These are phyloP conservation scores for Huso huso DNA, from an alignment of 2,797 vertebrate genomes.

Conservation along the genomic window DNA sequence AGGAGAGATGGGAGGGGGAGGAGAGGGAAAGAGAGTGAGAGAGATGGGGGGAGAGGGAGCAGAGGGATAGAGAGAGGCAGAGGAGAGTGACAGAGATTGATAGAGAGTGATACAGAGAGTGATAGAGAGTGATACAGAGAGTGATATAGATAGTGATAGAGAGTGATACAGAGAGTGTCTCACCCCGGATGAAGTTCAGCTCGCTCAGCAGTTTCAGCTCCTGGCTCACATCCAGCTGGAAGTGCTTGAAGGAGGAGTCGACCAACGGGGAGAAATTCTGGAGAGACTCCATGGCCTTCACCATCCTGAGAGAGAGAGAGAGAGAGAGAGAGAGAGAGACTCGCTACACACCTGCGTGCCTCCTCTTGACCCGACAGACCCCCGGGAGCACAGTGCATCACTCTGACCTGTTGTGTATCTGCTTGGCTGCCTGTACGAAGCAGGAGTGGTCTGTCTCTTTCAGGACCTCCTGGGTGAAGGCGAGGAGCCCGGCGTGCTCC, in stretches of 20 bases:
- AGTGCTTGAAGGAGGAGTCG: constrained; percentile 79
- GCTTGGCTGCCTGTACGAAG: constrained; percentile 86
- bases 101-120: too few relatives aligned
- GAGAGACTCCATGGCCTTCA: constrained; percentile 77
- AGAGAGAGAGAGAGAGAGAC: background rate
- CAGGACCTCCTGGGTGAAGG: constrained; percentile 86
- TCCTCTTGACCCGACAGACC: background rate
- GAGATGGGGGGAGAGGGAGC: too few relatives aligned
- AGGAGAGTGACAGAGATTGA: too few relatives aligned
- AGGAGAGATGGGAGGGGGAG: too few relatives aligned
- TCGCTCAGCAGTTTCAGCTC: constrained; percentile 75
- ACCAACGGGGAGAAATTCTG: constrained; percentile 78
- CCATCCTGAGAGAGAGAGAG: constrained; percentile 74
- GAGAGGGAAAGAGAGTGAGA: too few relatives aligned
- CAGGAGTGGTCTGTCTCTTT: constrained; percentile 87
- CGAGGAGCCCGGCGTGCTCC: constrained; percentile 81
- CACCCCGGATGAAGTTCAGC: constrained; percentile 82
- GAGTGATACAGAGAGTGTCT: constrained; percentile 17
- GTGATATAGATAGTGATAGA: too few relatives aligned
- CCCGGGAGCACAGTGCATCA: too few relatives aligned
- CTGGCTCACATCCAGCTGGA: constrained; percentile 78
- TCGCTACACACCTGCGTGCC: background rate
- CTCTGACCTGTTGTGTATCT: constrained; percentile 78
- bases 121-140: too few relatives aligned
- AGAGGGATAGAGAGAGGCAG: too few relatives aligned